Conservation (phyloP, 2,888 invertebrate genomes). For the Barypeithes pellucidus region DNA sequence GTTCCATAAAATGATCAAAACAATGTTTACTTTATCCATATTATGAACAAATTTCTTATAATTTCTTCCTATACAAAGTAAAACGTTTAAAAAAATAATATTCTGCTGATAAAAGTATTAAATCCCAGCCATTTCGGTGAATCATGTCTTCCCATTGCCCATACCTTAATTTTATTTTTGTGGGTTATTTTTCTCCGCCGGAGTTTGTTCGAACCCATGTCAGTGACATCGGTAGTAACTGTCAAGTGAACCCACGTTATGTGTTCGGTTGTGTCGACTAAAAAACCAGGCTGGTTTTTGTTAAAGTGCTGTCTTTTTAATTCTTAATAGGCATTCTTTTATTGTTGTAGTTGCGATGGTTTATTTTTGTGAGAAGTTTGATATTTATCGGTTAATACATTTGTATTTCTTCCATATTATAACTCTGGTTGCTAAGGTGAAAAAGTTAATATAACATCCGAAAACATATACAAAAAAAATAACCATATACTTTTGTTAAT, state of each 20-base stretch:
- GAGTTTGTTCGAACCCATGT: conserved; percentile 56
- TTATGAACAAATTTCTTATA: too few species aligned
- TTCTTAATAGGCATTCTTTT: neutral
- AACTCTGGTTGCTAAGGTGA: too few species aligned
- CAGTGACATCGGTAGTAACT: conserved; percentile 30
- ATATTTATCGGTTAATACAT: neutral
- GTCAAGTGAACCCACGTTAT: conserved; percentile 9
- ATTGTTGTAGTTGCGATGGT: neutral
- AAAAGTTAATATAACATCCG: too few species aligned
- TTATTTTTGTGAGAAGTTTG: neutral
- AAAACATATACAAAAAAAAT: too few species aligned
- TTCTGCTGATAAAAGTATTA: too few species aligned
- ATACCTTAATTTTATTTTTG: conserved; percentile 59
- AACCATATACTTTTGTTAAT: too few species aligned
- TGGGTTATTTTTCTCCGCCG: conserved; percentile 61
- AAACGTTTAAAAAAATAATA: too few species aligned
- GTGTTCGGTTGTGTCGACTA: conserved; percentile 4
- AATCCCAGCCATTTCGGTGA: neutral
- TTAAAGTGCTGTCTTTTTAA: neutral
- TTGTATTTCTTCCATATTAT: too few species aligned
- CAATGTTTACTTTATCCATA: too few species aligned
- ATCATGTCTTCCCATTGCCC: conserved; percentile 16
- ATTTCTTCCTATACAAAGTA: too few species aligned
- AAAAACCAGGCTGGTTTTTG: conserved; percentile 6
- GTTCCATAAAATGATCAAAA: too few species aligned